Conservation (phyloP, 2,797 vertebrate genomes). For the Pitangus sulphuratus region DNA sequence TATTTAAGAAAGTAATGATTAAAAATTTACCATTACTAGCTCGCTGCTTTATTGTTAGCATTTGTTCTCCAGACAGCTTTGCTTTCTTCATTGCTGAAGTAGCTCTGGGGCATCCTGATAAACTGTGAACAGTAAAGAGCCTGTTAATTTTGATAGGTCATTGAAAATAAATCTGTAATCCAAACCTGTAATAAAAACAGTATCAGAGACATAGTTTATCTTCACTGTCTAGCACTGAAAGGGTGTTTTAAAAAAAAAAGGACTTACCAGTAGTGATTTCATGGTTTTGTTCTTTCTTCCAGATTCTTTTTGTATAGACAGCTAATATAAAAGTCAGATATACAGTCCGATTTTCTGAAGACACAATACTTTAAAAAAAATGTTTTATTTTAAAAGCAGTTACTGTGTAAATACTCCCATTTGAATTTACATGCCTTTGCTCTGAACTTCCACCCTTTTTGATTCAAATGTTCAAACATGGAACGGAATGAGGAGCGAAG, state of each 20-base stretch:
- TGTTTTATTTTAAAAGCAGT: background rate
- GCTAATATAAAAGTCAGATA: background rate
- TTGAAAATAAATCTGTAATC: conserved; percentile 12
- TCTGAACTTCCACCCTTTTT: background rate
- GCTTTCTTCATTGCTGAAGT: conserved; percentile 99
- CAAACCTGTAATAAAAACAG: conserved; percentile 16
- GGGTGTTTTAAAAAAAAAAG: background rate
- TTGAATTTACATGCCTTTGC: background rate
- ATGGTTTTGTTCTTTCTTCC: background rate
- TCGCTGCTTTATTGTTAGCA: conserved; percentile 95
- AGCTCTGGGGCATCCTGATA: conserved; percentile 96
- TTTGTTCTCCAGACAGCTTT: conserved; percentile 95
- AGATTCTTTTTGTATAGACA: background rate
- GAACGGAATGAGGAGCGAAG: background rate
- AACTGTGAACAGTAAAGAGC: conserved; percentile 77
- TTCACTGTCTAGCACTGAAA: background rate
- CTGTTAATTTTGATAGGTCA: conserved; percentile 50
- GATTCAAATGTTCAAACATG: background rate
- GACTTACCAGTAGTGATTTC: conserved; percentile 19
- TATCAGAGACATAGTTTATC: background rate
- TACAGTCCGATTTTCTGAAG: background rate
- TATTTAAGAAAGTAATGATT: background rate
- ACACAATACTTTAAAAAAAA: background rate
- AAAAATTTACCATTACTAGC: conserved; percentile 89
- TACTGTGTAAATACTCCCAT: background rate